Evolutionary conservation across 2,888 invertebrate genomes (phyloP), one percentile per base, ranked within the genome.

Genomic region (Orchesella flavescens): DNA sequence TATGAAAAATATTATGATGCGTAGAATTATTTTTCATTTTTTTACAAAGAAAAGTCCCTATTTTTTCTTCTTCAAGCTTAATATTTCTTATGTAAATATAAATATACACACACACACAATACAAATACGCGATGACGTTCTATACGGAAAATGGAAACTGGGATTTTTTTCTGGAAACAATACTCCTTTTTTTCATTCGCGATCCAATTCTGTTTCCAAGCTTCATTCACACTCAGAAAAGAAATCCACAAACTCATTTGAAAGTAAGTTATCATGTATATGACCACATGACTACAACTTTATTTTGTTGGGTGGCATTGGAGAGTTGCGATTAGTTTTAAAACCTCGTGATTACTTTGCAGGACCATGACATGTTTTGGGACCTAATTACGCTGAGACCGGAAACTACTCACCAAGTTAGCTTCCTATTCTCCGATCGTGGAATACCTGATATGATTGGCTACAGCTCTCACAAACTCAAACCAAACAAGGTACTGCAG

Each of bases 381-480:
- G 34, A 34, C 88, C 98, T 98, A 90, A 92, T 97, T 87, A 93
- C 95, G 0, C 91, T 98, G 69, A 93, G 97, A 61, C 96, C 97
- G 0, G 98, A 98, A 91, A 92, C 95, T 1, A 93, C 93, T 53
- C 98, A 98, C 90, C 97, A 97, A 89, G 91, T 93, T 15, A 90
- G 95, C 89, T 94, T 97, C 90, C 90, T 97, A 89, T 98, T 97
- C 90, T 93, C 95, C 34, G 98, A 98, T 90, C 93, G 98, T 89
- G 98, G 98, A 65, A 96, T 96, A 88, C 98, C 98, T 9, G 96
- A 97, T 90, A 97, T 98, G 98, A 96, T 98, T 89, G 98, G 98
- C 57, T 98, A 97, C 89, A 97, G 97, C 9, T 97, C 96, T 0
- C 97, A 98, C 90, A 97, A 98, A 0, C 98, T 96, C 90, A 97